Base-by-base conservation (phyloP, 2,888 invertebrate species). In the Linnaemya vulpina region DNA sequence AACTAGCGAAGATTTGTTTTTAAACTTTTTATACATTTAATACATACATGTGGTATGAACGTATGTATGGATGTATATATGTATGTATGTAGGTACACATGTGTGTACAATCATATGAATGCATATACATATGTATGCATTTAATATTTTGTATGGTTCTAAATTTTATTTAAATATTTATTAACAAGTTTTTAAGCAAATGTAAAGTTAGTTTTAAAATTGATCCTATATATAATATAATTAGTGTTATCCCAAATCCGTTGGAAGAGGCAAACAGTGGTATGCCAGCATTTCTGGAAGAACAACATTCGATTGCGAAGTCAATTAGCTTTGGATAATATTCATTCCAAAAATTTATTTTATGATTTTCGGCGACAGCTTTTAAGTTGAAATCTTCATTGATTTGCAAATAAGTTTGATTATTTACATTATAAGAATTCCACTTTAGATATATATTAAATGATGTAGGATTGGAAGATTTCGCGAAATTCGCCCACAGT, bases 311-410 rank as follows among this genome's bases (percentile, higher is more conserved):
- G 4, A 94, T 95, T 0, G 96, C 95, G 85, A 96, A 94, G 88
- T 95, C 94, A 13, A 96, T 92, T 53, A 97, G 94, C 92, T 94
- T 95, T 0, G 97, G 97, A 90, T 96, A 97, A 90, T 96, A 96
- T 84, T 96, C 95, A 88, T 96, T 96, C 97, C 97, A 97, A 92
- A 97, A 97, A 86, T 95, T 95, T 86, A 96, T 94, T 25, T 96
- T 95, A 89, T 95, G 96, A 89, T 96, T 96, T 92, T 96, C 96
- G 40, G 96, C 93, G 0, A 94, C 91, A 87, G 95, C 94, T 88
- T 95, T 96, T 95, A 96, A 96, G 85, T 95, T 95, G 89, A 96
- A 96, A 88, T 95, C 96, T 70, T 95, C 94, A 90, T 96, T 96
- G 65, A 97, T 95, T 35, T 96, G 95, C 75, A 96, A 93, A 88